Percentiles rank a stretch among this genome's conserved stretches.
phyloP scores from a whole-genome alignment of 2,888 invertebrate species.

The Hartigia nigra region DNA sequence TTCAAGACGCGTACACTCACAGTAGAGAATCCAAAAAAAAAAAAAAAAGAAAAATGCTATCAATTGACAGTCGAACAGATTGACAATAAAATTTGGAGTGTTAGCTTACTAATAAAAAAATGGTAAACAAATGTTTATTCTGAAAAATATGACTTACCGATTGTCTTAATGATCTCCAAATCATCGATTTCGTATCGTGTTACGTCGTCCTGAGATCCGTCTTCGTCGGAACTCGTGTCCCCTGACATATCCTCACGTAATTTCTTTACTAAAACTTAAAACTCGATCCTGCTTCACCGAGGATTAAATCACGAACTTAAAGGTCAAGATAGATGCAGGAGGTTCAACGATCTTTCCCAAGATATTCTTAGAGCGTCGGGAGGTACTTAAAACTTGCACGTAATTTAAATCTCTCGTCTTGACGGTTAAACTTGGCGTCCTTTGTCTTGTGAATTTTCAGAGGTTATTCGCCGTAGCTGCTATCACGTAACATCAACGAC shows the following conservation, averaged over 20 bases:
- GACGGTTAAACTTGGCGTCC: no score
- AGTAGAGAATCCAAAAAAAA: no score
- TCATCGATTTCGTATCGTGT: conserved; percentile 77
- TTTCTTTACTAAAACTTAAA: conserved; percentile 13
- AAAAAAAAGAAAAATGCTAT: no score
- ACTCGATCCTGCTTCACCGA: not conserved
- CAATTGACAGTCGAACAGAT: no score
- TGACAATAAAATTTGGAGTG: no score
- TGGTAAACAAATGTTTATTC: no score
- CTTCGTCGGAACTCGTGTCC: conserved; percentile 55
- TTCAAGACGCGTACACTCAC: no score
- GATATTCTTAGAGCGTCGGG: conserved; percentile 44
- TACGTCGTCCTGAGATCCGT: conserved; percentile 56
- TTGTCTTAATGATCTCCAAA: conserved; percentile 87
- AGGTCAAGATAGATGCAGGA: conserved; percentile 31
- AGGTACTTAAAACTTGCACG: conserved; percentile 17
- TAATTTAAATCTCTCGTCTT: not conserved
- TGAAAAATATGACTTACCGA: conserved; percentile 73
- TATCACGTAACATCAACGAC: no score
- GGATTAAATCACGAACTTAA: not conserved
- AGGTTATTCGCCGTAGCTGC: no score
- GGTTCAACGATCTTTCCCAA: conserved; percentile 51
- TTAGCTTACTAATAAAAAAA: no score
- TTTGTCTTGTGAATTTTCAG: no score
- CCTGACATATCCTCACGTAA: conserved; percentile 38